Base-by-base conservation (phyloP, 1,140 invertebrate genomes). In the Diorhabda sublineata region DNA sequence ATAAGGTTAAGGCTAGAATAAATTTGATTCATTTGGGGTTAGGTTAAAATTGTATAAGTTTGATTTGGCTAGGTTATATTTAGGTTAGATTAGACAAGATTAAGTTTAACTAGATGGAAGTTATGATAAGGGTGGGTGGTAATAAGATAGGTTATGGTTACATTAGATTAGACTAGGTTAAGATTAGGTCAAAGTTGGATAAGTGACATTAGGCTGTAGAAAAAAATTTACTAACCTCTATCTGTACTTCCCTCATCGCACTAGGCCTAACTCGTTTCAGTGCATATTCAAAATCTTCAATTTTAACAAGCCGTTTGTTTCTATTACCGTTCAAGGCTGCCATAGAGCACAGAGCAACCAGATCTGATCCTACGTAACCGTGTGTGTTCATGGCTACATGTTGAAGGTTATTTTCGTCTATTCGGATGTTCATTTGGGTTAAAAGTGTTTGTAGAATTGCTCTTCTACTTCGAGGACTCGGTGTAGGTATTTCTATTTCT, bases 351-450 rank as follows among this genome's bases (percentile, higher is more conserved):
- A 97, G 77, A 70, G 88, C 88, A 2, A 87, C 83, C 45, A 98
- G 82, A 85, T 98, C 95, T 8, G 92, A 92, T 3, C 91, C 94
- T 7, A 97, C 93, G 85, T 90, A 97, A 3, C 94, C 95, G 82
- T 97, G 94, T 42, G 92, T 90, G 58, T 84, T 81, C 63, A 87
- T 84, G 3, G 92, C 86, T 60, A 97, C 85, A 7, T 84, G 72
- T 66, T 84, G 79, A 2, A 95, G 77, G 42, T 91, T 85, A 26
- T 85, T 74, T 1, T 81, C 75, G 8, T 74, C 83, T 6, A 95
- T 76, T 69, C 78, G 79, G 75, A 91, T 85, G 1, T 85, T 76
- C 5, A 88, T 73, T 63, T 82, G 82, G 64, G 74, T 76, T 1
- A 93, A 77, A 42, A 92, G 75, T 76, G 87, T 88, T 7, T 81